These are phyloP conservation scores for Drosophila prostipennis DNA, from an alignment of 2,888 invertebrate genomes.

Conservation along the genomic window DNA sequence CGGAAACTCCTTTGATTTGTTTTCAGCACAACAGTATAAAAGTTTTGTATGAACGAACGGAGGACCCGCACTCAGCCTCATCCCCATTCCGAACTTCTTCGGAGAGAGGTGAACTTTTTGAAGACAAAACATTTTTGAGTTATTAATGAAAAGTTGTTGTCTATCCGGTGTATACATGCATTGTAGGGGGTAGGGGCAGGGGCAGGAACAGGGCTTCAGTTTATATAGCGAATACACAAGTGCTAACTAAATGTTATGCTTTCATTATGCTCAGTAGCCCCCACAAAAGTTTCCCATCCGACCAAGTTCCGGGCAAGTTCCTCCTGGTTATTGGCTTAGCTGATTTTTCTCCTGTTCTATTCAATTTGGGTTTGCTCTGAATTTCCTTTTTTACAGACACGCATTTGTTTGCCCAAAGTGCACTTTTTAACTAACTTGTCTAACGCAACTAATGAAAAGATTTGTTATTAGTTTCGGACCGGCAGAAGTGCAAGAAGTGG, in stretches of 20 bases:
- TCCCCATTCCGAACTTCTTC: neutral
- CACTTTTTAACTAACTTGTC: constrained; percentile 79
- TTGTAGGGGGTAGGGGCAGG: no score
- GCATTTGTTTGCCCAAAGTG: constrained; percentile 72
- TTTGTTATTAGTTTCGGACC: constrained; percentile 74
- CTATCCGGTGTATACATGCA: constrained; percentile 18
- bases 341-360: constrained; percentile 28
- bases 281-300: constrained; percentile 30
- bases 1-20: constrained; percentile 77
- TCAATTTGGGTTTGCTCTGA: constrained; percentile 27
- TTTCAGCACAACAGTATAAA: constrained; percentile 62
- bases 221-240: constrained; percentile 67
- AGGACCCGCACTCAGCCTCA: neutral
- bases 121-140: constrained; percentile 78
- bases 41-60: constrained; percentile 23
- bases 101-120: constrained; percentile 54
- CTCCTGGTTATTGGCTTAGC: constrained; percentile 66
- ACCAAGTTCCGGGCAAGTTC: constrained; percentile 16
- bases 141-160: constrained; percentile 74
- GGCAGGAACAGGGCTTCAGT: neutral
- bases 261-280: constrained; percentile 69
- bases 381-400: constrained; percentile 16
- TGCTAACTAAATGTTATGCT: constrained; percentile 80
- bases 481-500: constrained; percentile 59
- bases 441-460: constrained; percentile 79